Evolutionary conservation across 2,888 invertebrate genomes (phyloP).

Genomic region (Dryobota labecula): DNA sequence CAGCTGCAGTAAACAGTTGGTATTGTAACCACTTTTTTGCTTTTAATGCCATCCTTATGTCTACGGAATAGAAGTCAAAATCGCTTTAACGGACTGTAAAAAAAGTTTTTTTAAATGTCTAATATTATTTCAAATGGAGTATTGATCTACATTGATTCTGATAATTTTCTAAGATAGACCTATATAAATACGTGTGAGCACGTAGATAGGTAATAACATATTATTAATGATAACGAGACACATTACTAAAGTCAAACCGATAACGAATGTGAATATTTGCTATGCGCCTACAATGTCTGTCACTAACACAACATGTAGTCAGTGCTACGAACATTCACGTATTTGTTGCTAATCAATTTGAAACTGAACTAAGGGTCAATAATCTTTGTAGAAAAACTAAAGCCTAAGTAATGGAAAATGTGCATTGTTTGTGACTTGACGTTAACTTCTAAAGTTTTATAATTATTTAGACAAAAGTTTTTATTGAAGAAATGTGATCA

Average conservation of each 20-base stretch:
- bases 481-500: constrained; percentile 69
- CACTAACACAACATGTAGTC: constrained; percentile 56
- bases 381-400: constrained; percentile 49
- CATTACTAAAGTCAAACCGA: constrained; percentile 78
- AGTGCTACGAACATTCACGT: constrained; percentile 58
- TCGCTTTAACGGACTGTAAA: no score
- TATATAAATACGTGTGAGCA: constrained; percentile 64
- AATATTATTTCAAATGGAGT: no score
- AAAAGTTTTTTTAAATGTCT: no score
- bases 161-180: constrained; percentile 55
- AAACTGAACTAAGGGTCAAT: constrained; percentile 58
- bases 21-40: no score
- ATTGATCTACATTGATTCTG: constrained; percentile 49
- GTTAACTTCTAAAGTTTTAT: constrained; percentile 52
- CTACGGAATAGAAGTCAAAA: no score
- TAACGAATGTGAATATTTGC: constrained; percentile 73
- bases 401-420: constrained; percentile 61
- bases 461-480: constrained; percentile 40
- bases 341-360: constrained; percentile 49
- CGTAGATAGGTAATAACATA: constrained; percentile 70
- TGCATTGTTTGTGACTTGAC: constrained; percentile 57
- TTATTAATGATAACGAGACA: constrained; percentile 77
- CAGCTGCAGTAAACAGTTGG: no score
- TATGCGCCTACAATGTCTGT: constrained; percentile 55
- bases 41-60: no score